Base-by-base conservation (phyloP, 2,888 invertebrate species). In the Drosophila monieri region DNA sequence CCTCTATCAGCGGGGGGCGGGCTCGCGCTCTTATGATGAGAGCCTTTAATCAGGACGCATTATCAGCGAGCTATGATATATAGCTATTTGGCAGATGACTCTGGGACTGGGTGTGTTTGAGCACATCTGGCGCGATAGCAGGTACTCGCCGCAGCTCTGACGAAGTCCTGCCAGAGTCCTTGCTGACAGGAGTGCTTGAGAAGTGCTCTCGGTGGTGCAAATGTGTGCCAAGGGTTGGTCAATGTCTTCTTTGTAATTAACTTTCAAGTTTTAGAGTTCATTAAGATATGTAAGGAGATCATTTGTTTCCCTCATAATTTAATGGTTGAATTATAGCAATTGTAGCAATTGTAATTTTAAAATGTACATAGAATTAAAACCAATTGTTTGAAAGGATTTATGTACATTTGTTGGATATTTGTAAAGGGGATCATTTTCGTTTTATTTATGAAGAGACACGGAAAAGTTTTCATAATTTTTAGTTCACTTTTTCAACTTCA, bases 61-160 rank as follows among this genome's bases (percentile, higher is more conserved):
- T 77, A 81, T 85, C 83, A 76, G 51, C 43, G 18, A 54, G 67
- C 52, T 73, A 75, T 85, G 79, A 81, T 81, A 81, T 79, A 81
- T 73, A 49, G 81, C 68, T 74, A 74, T 84, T 77, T 80, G 53
- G 41, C 41, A 32, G 53, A 64, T 64, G 67, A 46, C 62, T 66
- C 30, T 10, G 39, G 39, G 8, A 6, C 39, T 27, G 66, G 35
- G 27, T 52, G 66, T 48, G 47, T 58, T 23, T 37, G 30, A 14
- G 43, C 60, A 62, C 54, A 75, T 57, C 57, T 69, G 68, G 46
- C 51, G 46, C 27, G 14, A 66, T 32, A 48, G 21, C 55, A 66
- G 65, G 67, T 66, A 43, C 23, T 39, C 15, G 4, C 14, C 3
- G 15, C 5, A 32, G 23, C n/a, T 8, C 30, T 54, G 44, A 56